Conservation (phyloP, 2,797 vertebrate species). For the Perdix hodgsoniae region DNA sequence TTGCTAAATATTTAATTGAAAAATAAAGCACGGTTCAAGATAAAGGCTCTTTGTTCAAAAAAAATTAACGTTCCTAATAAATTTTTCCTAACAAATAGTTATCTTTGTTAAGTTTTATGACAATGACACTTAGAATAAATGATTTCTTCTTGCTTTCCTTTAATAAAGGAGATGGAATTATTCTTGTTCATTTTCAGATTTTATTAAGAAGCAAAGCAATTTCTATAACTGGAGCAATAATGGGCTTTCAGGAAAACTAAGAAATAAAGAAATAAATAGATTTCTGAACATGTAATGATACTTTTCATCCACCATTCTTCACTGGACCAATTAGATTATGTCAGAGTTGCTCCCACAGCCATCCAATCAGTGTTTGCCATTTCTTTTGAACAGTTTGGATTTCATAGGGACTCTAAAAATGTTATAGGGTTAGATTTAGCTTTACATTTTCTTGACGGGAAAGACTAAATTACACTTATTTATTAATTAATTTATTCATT, state of each 20-base stretch:
- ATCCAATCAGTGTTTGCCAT: neutral
- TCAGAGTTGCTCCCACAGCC: neutral
- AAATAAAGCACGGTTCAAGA: neutral
- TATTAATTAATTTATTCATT: neutral
- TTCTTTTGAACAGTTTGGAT: neutral
- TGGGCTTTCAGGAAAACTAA: neutral
- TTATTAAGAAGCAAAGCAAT: constrained; percentile 25
- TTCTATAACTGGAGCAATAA: constrained; percentile 17
- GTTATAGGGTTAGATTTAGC: neutral
- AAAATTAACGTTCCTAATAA: neutral
- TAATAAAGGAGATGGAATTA: constrained; percentile 30
- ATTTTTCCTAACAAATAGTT: neutral
- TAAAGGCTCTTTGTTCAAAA: neutral
- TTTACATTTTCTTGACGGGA: neutral
- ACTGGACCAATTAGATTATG: neutral
- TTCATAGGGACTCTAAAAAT: neutral
- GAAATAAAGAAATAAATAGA: neutral
- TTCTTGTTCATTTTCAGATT: constrained; percentile 46
- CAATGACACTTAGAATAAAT: constrained; percentile 36
- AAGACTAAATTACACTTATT: neutral
- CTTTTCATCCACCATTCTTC: neutral
- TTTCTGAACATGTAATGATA: neutral
- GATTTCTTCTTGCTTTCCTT: constrained; percentile 42
- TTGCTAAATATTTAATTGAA: constrained; percentile 46
- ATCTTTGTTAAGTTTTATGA: constrained; percentile 32